Evolutionary conservation across 2,113 vertebrate genomes (phyloP).

Genomic region (Arvicanthis niloticus): DNA sequence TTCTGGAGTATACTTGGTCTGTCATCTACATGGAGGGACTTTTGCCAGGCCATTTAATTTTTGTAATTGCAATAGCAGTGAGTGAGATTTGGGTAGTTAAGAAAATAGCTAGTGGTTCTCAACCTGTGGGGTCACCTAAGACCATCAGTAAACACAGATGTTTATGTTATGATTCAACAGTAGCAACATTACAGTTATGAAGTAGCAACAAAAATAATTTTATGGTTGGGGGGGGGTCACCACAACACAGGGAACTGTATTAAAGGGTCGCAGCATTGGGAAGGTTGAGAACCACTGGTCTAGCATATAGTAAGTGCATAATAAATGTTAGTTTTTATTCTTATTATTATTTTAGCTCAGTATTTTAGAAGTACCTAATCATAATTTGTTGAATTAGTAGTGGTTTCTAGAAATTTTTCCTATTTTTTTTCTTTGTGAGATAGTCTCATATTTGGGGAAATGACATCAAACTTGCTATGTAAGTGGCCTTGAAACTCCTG

Average conservation of each 20-base stretch:
- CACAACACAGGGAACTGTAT: background rate
- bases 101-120: background rate
- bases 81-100: background rate
- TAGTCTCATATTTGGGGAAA: background rate
- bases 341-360: background rate
- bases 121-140: background rate
- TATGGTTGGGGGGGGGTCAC: background rate
- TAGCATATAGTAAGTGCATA: background rate
- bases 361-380: conserved; percentile 2
- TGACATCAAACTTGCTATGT: background rate
- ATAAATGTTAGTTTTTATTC: conserved; percentile 17
- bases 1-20: background rate
- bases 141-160: background rate
- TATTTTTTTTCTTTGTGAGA: background rate
- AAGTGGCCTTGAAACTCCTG: background rate
- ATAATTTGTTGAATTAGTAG: background rate
- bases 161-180: background rate
- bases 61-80: background rate
- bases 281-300: background rate
- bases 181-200: background rate
- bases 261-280: background rate
- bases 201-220: background rate
- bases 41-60: background rate
- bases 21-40: background rate
- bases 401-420: background rate